phyloP scores from a whole-genome alignment of 2,113 vertebrate species.

The Cacatua alba region DNA sequence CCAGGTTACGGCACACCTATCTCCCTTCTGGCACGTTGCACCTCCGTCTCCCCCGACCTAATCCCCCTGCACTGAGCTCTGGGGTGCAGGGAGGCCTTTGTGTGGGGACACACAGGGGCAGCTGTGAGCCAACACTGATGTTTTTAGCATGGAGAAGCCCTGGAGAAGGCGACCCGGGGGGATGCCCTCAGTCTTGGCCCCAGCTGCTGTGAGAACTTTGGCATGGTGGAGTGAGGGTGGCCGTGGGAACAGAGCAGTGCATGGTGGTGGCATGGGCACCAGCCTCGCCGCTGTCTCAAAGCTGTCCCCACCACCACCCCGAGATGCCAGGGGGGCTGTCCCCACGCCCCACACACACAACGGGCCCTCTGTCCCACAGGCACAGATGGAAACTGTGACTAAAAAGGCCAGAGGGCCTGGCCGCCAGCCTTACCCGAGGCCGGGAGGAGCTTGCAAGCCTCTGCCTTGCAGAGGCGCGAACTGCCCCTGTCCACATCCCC shows the following conservation, averaged over 20 bases:
- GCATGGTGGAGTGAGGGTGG: fast-evolving
- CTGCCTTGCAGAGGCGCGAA: background rate
- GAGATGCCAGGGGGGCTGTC: background rate
- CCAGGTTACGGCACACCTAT: background rate
- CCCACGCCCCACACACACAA: background rate
- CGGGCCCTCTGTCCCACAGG: slow-evolving; percentile 19
- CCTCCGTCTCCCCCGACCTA: background rate
- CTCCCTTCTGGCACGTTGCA: fast-evolving
- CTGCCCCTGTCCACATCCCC: background rate
- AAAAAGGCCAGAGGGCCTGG: slow-evolving; percentile 7
- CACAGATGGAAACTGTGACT: slow-evolving; percentile 50
- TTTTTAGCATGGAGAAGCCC: background rate
- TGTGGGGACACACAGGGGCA: background rate
- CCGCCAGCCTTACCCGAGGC: background rate
- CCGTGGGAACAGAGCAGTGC: background rate
- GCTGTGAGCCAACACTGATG: background rate
- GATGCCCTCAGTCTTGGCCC: background rate
- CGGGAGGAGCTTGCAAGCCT: background rate
- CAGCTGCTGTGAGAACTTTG: background rate
- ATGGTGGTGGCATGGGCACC: background rate
- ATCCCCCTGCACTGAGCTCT: background rate
- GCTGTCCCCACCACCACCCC: background rate
- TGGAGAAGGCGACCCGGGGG: background rate
- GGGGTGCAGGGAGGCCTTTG: background rate
- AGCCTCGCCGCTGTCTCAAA: background rate